Evolutionary conservation across 2,797 vertebrate species (phyloP).

Genomic region (Myripristis murdjan): DNA sequence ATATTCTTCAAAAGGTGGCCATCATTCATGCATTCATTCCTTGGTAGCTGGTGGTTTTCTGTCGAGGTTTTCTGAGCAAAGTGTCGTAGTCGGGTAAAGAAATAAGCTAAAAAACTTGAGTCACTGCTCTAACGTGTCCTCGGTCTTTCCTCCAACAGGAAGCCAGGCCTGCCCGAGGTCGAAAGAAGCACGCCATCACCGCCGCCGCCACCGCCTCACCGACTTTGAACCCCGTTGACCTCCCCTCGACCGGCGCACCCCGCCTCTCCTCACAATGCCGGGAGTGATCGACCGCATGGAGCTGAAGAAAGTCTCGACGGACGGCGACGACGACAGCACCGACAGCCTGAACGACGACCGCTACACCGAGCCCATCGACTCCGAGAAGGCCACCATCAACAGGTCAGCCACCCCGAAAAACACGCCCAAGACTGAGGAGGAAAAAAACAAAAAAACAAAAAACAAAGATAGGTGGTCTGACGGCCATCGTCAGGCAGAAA

Average conservation of each 20-base stretch:
- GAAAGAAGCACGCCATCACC: neutral
- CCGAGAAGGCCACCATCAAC: slow-evolving; percentile 90
- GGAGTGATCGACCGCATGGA: slow-evolving; percentile 93
- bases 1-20: too few species aligned
- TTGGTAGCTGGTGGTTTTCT: too few species aligned
- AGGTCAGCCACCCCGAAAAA: slow-evolving; percentile 83
- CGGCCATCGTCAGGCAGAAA: too few species aligned
- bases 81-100: too few species aligned
- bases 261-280: slow-evolving; percentile 58
- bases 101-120: too few species aligned
- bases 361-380: slow-evolving; percentile 82
- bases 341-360: slow-evolving; percentile 90
- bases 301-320: slow-evolving; percentile 90
- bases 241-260: slow-evolving; percentile 18
- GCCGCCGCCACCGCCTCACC: neutral
- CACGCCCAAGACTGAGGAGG: too few species aligned
- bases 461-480: too few species aligned
- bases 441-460: too few species aligned
- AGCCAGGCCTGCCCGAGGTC: neutral
- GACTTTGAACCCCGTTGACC: slow-evolving; percentile 1
- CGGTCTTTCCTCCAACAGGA: slow-evolving; percentile 4
- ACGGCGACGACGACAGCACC: slow-evolving; percentile 91
- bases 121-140: too few species aligned
- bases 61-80: too few species aligned
- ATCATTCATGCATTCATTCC: too few species aligned